Percentiles rank a stretch among this genome's conserved stretches.
phyloP scores from a whole-genome alignment of 2,113 vertebrate species.

The Tragelaphus buxtoni region DNA sequence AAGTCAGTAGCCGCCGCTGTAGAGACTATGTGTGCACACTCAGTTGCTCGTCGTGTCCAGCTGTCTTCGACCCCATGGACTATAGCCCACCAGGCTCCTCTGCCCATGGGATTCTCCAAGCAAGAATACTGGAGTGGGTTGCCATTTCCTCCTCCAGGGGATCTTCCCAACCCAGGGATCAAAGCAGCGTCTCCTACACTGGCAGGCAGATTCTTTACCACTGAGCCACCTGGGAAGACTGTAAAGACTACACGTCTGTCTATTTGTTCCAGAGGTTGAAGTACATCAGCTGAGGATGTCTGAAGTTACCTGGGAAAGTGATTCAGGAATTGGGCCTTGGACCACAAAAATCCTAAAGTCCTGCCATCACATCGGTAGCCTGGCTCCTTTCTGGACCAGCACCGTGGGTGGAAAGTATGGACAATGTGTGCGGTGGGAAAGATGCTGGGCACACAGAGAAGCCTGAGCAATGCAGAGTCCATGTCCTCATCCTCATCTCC shows the following conservation, averaged over 20 bases:
- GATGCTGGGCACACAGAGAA: not conserved
- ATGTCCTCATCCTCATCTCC: too few relatives aligned
- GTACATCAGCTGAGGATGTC: not conserved
- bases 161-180: not conserved
- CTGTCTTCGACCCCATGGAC: rapidly evolving
- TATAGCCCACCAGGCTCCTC: not conserved
- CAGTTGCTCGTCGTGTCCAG: not conserved
- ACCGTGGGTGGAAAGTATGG: rapidly evolving
- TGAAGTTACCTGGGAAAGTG: not conserved
- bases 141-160: not conserved
- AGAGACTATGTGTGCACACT: not conserved
- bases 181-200: not conserved
- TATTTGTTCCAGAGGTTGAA: not conserved
- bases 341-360: not conserved
- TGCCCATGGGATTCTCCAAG: not conserved
- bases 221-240: not conserved
- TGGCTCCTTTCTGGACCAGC: not conserved
- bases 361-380: not conserved
- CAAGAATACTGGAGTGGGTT: not conserved
- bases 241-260: not conserved
- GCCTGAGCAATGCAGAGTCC: not conserved
- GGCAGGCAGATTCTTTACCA: not conserved
- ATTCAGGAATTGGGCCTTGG: not conserved
- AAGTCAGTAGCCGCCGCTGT: not conserved
- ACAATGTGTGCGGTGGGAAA: rapidly evolving